phyloP scores from a whole-genome alignment of 2,888 invertebrate species.

The Poecilobothrus nobilitatus region DNA sequence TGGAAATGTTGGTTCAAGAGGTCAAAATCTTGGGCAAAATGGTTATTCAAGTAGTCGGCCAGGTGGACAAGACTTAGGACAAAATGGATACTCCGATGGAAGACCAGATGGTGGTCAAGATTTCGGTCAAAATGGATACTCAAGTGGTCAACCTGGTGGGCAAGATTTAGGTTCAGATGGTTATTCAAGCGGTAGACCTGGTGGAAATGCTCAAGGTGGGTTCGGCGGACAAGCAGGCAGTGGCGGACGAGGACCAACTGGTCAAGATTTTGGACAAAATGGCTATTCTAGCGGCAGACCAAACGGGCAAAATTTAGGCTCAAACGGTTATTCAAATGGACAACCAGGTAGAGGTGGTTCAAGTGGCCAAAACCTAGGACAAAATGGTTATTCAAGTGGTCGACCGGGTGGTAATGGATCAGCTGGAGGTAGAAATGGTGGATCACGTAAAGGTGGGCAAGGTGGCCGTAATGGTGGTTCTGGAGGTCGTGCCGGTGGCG shows the following conservation, averaged over 20 bases:
- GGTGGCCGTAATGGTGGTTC: conserved; percentile 21
- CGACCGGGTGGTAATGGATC: conserved; percentile 24
- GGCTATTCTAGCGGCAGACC: conserved; percentile 29
- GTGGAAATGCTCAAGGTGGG: conserved; percentile 17
- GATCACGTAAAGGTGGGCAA: conserved; percentile 27
- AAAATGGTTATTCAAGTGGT: conserved; percentile 17
- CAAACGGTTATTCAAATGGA: conserved; percentile 29
- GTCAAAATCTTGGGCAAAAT: conserved; percentile 12
- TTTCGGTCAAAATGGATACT: conserved; percentile 28
- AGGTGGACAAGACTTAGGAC: conserved; percentile 29
- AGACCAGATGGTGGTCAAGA: conserved; percentile 24
- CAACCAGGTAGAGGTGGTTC: conserved; percentile 15
- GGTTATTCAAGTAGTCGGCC: conserved; percentile 20
- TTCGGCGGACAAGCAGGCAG: conserved; percentile 25
- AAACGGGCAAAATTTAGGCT: conserved; percentile 28
- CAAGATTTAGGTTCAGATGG: conserved; percentile 27
- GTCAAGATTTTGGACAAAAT: background rate
- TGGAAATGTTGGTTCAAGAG: conserved; percentile 15
- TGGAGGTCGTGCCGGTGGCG: conserved; percentile 27
- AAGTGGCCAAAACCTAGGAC: conserved; percentile 12
- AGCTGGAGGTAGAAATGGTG: conserved; percentile 27
- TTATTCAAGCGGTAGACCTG: conserved; percentile 24
- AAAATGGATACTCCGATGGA: conserved; percentile 29
- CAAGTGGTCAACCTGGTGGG: conserved; percentile 26
- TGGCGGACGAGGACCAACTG: conserved; percentile 25